Base-by-base conservation (phyloP, 1,140 invertebrate species). In the Drosophila persimilis region DNA sequence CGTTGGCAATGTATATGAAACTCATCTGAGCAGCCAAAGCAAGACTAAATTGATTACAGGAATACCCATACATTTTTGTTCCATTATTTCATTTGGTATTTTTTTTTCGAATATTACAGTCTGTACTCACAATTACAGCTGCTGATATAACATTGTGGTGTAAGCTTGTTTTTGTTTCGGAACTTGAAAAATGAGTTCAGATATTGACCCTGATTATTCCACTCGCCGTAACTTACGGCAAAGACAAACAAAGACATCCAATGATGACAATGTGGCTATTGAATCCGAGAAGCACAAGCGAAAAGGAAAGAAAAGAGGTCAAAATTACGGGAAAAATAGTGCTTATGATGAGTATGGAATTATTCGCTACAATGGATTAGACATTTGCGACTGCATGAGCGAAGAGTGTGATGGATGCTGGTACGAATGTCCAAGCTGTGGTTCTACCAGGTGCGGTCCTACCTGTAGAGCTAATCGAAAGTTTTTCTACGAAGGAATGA, bases 311-410 rank as follows among this genome's bases (percentile, higher is more conserved):
- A 88, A 75, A 17, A 86, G 78, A 56, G 62, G 47, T 0, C 45
- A 22, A 3, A 57, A 71, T 26, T 57, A 57, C n/a, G 74, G 64
- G 0, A 80, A 80, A 57, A 78, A 64, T 35, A 57, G n/a, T 13
- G 62, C 65, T 6, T 91, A 91, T 35, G 90, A 91, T 65, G 90
- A 90, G 11, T 75, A 77, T 11, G 90, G 90, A 45, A 78, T 74
- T 22, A 73, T 91, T 15, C 72, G 80, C 6, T 47, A 54, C 6
- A 90, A 72, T 48, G 86, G 83, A 1, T 8, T 76, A 1, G 84
- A 90, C 54, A 44, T 90, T 6, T 91, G 89, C 8, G 90, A 91
- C 48, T 91, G 90, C 31, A 83, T 91, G 80, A 84, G 89, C 41
- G 71, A 72, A 0, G 62, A 73, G 2, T 91, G 90, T 47, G 71